These are phyloP conservation scores for Anadara kagoshimensis DNA, from an alignment of 1,140 invertebrate species.

Conservation along the genomic window DNA sequence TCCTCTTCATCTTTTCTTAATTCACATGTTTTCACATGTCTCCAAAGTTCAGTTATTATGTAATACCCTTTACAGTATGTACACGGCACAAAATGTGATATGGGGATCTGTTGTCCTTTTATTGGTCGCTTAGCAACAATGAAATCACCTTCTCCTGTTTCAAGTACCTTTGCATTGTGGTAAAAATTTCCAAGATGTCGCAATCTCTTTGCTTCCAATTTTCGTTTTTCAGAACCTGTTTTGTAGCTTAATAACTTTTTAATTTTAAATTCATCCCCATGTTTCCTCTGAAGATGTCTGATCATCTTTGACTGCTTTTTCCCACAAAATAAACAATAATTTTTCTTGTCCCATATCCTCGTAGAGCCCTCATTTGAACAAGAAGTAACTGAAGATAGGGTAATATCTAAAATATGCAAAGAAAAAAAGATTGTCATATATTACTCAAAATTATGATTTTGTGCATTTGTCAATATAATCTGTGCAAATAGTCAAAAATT, in stretches of 20 bases:
- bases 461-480: too few relatives aligned
- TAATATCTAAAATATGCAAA: too few relatives aligned
- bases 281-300: background rate
- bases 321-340: too few relatives aligned
- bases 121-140: background rate
- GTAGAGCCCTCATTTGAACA: too few relatives aligned
- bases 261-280: background rate
- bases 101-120: background rate
- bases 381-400: too few relatives aligned
- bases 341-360: too few relatives aligned
- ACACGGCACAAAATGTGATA: background rate
- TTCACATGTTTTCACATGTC: background rate
- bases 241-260: background rate
- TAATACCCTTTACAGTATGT: conserved; percentile 1
- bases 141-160: background rate
- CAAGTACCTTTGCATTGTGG: conserved; percentile 3
- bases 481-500: too few relatives aligned
- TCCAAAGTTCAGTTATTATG: background rate
- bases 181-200: conserved; percentile 5
- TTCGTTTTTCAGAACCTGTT: background rate
- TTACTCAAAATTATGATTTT: too few relatives aligned
- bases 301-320: conserved; percentile 2
- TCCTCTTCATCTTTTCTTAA: background rate
- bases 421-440: too few relatives aligned
- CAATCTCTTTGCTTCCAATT: background rate